Conservation (phyloP, 2,797 vertebrate genomes). For the Natrix natrix region DNA sequence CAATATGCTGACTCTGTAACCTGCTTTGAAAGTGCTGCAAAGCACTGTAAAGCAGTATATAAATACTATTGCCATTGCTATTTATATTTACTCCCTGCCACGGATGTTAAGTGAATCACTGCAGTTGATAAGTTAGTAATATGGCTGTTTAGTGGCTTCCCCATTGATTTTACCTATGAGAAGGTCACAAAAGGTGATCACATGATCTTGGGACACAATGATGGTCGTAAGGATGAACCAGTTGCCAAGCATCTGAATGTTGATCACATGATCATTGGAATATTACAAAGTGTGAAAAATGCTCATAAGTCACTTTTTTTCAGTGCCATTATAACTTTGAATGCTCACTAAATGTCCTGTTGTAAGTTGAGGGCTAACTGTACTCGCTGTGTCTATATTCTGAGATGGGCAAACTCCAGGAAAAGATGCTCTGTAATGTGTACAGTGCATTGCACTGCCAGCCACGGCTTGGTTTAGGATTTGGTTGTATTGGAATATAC, state of each 20-base stretch:
- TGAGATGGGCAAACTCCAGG: conserved; percentile 23
- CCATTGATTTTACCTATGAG: background rate
- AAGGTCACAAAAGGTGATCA: background rate
- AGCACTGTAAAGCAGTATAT: too few relatives aligned
- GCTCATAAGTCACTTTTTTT: too few relatives aligned
- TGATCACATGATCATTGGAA: background rate
- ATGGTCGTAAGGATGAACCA: background rate
- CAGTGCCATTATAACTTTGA: background rate
- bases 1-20: too few relatives aligned
- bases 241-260: too few relatives aligned
- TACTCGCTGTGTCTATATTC: conserved; percentile 15
- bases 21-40: too few relatives aligned
- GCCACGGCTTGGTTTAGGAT: conserved; percentile 27
- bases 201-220: background rate
- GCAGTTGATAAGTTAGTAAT: background rate
- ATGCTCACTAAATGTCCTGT: background rate
- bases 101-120: background rate
- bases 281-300: background rate
- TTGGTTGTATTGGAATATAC: conserved; percentile 49
- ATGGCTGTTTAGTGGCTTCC: background rate
- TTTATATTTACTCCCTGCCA: too few relatives aligned
- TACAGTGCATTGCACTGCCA: conserved; percentile 21
- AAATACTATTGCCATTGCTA: too few relatives aligned
- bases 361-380: background rate
- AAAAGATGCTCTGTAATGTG: conserved; percentile 40